These are phyloP conservation scores for Lonchura striata DNA, from an alignment of 2,113 vertebrate genomes.

Conservation along the genomic window DNA sequence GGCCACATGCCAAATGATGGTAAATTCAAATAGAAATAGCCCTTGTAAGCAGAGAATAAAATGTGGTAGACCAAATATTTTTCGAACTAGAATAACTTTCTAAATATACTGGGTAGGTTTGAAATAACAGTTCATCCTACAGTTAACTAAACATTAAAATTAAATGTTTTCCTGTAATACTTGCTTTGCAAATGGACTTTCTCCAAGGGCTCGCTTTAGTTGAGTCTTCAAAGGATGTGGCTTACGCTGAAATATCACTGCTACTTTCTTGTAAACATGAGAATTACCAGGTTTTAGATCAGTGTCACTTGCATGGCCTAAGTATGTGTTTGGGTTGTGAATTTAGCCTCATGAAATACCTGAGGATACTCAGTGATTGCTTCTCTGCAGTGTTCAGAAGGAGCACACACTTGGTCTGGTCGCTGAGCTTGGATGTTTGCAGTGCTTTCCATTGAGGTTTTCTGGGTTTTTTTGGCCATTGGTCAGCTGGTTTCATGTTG, in stretches of 20 bases:
- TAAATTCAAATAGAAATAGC: background rate
- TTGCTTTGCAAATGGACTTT: background rate
- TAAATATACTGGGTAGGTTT: background rate
- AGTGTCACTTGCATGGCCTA: background rate
- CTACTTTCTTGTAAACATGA: background rate
- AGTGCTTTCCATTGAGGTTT: background rate
- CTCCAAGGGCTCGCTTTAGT: background rate
- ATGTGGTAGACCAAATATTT: background rate
- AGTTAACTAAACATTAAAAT: background rate
- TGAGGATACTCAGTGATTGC: background rate
- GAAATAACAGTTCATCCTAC: background rate
- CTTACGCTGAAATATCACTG: background rate
- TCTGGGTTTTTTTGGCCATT: background rate
- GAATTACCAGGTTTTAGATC: background rate
- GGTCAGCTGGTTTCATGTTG: slow-evolving; percentile 4
- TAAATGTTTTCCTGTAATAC: background rate
- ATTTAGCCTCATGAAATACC: background rate
- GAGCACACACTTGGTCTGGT: background rate
- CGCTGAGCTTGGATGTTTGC: background rate
- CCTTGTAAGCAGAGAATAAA: background rate
- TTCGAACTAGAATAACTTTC: background rate
- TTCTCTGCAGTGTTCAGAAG: background rate
- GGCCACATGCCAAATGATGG: background rate
- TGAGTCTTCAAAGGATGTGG: background rate
- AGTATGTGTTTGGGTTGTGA: background rate